These are phyloP conservation scores for Willowsia nigromaculata DNA, from an alignment of 2,888 invertebrate species.

Conservation along the genomic window DNA sequence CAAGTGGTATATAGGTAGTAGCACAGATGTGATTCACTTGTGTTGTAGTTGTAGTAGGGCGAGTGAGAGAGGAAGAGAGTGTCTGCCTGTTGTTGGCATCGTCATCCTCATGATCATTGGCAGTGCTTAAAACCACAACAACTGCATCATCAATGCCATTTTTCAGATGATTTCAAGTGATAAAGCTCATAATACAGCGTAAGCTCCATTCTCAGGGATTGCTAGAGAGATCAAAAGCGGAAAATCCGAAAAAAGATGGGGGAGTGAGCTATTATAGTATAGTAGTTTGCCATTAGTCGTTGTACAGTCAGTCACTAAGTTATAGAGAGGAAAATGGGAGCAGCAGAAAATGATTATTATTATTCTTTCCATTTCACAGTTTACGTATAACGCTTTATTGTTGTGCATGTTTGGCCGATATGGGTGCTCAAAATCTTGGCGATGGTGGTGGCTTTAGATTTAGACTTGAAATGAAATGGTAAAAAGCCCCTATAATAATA, in stretches of 20 bases:
- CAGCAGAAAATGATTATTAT: constrained; percentile 47
- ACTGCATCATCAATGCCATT: constrained; percentile 66
- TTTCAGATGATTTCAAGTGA: constrained; percentile 69
- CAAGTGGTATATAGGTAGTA: not conserved
- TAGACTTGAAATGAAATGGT: constrained; percentile 36
- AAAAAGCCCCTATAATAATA: constrained; percentile 26
- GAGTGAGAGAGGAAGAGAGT: not conserved
- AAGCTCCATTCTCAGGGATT: constrained; percentile 59
- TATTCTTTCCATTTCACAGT: constrained; percentile 50
- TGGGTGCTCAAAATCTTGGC: constrained; percentile 6
- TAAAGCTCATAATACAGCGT: constrained; percentile 60
- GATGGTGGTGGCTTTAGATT: not conserved
- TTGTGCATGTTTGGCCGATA: not conserved
- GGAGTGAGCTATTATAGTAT: constrained; percentile 35
- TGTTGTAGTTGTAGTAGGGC: not conserved
- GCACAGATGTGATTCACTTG: not conserved
- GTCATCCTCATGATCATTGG: constrained; percentile 34
- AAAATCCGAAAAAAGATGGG: constrained; percentile 64
- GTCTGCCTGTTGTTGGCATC: constrained; percentile 55
- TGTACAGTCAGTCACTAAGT: constrained; percentile 15
- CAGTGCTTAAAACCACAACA: constrained; percentile 69
- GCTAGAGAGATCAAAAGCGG: constrained; percentile 59
- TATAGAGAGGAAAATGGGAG: constrained; percentile 37
- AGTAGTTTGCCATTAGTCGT: constrained; percentile 37
- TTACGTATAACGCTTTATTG: not conserved